These are phyloP conservation scores for Palythoa caribaeorum DNA, from an alignment of 92 coral and sea anemone species.

Conservation along the genomic window DNA sequence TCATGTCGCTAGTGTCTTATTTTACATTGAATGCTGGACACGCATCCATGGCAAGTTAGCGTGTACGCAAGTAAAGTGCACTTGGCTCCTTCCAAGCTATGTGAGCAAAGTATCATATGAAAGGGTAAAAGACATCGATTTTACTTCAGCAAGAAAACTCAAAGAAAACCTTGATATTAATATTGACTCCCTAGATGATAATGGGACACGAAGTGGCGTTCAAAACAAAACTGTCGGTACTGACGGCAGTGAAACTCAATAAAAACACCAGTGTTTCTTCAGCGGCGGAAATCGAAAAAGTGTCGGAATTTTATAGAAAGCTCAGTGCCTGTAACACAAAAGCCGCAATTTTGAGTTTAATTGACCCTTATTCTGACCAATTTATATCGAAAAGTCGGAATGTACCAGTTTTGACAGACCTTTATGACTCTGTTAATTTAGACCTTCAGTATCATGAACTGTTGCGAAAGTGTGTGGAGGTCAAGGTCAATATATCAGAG, in stretches of 20 bases:
- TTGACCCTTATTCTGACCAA: background rate
- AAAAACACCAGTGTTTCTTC: constrained; percentile 12
- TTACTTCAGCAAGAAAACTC: constrained; percentile 40
- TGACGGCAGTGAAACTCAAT: constrained; percentile 4
- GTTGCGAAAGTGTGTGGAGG: constrained; percentile 1
- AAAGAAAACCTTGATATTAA: background rate
- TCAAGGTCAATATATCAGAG: background rate
- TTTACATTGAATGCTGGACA: constrained; percentile 8
- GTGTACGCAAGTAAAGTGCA: constrained; percentile 39
- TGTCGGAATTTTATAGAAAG: constrained; percentile 31
- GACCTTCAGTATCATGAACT: constrained; percentile 1
- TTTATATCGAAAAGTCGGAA: background rate
- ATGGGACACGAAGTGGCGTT: constrained; percentile 8
- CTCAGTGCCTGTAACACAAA: constrained; percentile 3
- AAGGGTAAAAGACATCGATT: constrained; percentile 51
- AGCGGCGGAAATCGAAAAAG: background rate
- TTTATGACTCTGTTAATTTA: background rate
- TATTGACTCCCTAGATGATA: constrained; percentile 35
- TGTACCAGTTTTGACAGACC: background rate
- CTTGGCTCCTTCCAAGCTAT: constrained; percentile 43
- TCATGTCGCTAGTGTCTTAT: constrained; percentile 49
- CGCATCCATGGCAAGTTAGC: constrained; percentile 30
- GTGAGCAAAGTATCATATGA: constrained; percentile 35
- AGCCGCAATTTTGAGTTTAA: background rate
- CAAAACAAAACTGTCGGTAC: background rate